Evolutionary conservation across 2,113 vertebrate genomes (phyloP).

Genomic region (Lanius ludovicianus): DNA sequence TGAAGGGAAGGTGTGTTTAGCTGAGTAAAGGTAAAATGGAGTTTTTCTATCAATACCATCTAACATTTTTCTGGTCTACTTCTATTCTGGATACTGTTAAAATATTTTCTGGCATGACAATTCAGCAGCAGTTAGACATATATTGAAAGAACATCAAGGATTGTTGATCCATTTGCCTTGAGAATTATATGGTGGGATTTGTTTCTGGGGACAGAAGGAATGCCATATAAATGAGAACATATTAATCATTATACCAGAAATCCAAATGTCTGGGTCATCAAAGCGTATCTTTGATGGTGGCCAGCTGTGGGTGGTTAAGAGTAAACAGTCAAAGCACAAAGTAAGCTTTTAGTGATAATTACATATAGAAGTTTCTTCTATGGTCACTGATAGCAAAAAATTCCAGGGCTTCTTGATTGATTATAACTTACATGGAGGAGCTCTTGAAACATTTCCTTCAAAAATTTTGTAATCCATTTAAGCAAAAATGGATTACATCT

Average conservation of each 20-base stretch:
- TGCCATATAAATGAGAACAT: background rate
- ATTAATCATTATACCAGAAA: background rate
- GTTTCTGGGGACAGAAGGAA: background rate
- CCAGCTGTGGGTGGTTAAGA: background rate
- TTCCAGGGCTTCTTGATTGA: background rate
- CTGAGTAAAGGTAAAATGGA: background rate
- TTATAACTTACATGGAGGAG: background rate
- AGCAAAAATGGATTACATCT: background rate
- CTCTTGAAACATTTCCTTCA: background rate
- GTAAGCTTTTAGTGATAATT: background rate
- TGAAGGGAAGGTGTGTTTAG: background rate
- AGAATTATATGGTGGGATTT: background rate
- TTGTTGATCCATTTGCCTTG: background rate
- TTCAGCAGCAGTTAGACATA: background rate
- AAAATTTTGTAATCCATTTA: background rate
- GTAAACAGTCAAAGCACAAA: background rate
- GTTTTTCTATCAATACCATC: background rate
- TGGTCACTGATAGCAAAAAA: background rate
- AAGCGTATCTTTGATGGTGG: background rate
- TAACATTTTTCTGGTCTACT: background rate
- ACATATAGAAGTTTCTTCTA: background rate
- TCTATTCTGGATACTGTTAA: background rate
- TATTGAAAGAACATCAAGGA: background rate
- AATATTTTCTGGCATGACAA: background rate
- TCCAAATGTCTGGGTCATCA: background rate